Evolutionary conservation across 2,113 vertebrate genomes (phyloP), one percentile per base, ranked within the genome.

Genomic region (Cranoglanis bouderius): DNA sequence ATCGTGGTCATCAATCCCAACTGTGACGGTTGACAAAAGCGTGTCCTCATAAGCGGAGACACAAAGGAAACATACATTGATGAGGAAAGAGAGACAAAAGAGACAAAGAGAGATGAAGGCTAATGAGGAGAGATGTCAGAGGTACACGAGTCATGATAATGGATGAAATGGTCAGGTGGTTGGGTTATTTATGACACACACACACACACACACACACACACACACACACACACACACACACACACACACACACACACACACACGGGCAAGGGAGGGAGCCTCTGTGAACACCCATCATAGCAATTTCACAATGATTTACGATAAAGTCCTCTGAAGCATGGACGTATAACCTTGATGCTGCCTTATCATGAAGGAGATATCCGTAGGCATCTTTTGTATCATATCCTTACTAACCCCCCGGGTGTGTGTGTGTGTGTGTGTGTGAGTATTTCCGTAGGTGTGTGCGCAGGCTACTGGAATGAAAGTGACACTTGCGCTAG

Each of bases 281-380:
- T 92, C 91, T 32, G 84, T 87, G 92, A 94, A 95, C 94, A 94
- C 92, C 93, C 94, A 95, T 95, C 94, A 94, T 92, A 90, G 91
- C 94, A 94, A 92, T 94, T 94, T 94, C 89, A 90, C 91, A 83
- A 92, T 95, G 95, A 95, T 95, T 96, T 95, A 95, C 93, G 92
- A 93, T 91, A 90, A 90, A 87, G 90, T 89, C 88, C 83, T 87
- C 92, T 89, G 89, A 92, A 90, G 86, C 88, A 88, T 92, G 92
- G 92, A 93, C 92, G 91, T 94, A 94, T 93, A 93, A 95, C 95
- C 94, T 95, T 95, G 94, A 95, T 94, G 93, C 92, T 87, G 91
- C 90, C 92, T 93, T 94, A 94, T 94, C 94, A 91, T 80, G 92
- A 94, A 93, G 90, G 89, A 94, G 93, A 94, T 92, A 93, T 94